Evolutionary conservation across 2,113 vertebrate genomes (phyloP).

Genomic region (Pseudorasbora parva): DNA sequence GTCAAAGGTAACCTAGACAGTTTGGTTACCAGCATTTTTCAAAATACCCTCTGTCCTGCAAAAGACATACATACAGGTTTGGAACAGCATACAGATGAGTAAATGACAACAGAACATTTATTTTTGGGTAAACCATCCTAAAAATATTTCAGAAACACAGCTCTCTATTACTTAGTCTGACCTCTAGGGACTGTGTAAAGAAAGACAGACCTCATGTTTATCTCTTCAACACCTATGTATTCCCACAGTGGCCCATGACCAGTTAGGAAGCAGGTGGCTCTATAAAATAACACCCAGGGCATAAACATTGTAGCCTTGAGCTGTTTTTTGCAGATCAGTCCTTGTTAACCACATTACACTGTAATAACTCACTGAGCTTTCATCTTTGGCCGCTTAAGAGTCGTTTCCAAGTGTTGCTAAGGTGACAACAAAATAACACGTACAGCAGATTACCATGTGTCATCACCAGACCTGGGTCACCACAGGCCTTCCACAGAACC

Average conservation of each 20-base stretch:
- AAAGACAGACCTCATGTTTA: background rate
- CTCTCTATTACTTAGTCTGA: background rate
- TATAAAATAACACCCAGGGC: background rate
- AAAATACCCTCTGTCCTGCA: too few species aligned
- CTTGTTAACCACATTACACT: background rate
- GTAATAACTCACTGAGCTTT: background rate
- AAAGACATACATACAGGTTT: too few species aligned
- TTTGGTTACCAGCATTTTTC: too few species aligned
- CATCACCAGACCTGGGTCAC: slow-evolving; percentile 12
- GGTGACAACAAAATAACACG: background rate
- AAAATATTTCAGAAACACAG: too few species aligned
- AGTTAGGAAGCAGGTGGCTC: slow-evolving; percentile 27
- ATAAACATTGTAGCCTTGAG: slow-evolving; percentile 12
- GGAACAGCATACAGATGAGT: too few species aligned
- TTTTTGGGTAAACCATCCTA: too few species aligned
- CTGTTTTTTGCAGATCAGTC: background rate
- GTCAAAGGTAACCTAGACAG: background rate
- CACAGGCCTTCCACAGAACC: slow-evolving; percentile 1
- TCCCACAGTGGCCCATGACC: background rate
- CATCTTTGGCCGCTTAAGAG: slow-evolving; percentile 2
- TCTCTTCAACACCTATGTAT: background rate
- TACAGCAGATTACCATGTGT: slow-evolving; percentile 12
- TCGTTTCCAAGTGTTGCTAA: background rate
- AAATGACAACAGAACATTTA: too few species aligned
- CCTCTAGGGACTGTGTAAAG: background rate